These are phyloP conservation scores for Cynaeus angustus DNA, from an alignment of 2,888 invertebrate genomes.

Conservation along the genomic window DNA sequence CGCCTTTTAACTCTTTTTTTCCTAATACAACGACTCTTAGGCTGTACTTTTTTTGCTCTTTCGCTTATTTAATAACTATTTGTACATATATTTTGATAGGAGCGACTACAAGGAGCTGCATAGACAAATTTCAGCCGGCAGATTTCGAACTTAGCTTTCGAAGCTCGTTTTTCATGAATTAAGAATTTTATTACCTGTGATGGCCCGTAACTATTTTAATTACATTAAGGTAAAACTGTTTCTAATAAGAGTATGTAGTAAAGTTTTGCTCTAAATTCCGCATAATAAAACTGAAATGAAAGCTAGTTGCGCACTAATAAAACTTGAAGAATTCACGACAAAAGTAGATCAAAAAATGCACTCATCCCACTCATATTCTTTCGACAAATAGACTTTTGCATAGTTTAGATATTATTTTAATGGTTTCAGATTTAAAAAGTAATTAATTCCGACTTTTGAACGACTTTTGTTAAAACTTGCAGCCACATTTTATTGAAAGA, in stretches of 20 bases:
- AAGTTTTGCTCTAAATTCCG: neutral
- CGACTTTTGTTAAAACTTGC: neutral
- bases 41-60: too few species aligned
- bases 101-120: too few species aligned
- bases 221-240: neutral
- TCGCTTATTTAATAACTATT: too few species aligned
- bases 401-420: too few species aligned
- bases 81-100: too few species aligned
- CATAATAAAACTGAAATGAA: neutral
- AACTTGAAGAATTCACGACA: neutral
- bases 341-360: neutral
- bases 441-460: too few species aligned
- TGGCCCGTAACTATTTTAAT: neutral
- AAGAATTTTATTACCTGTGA: neutral
- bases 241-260: neutral
- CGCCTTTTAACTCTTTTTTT: too few species aligned
- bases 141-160: too few species aligned
- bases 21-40: too few species aligned
- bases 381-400: too few species aligned
- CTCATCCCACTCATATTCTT: neutral
- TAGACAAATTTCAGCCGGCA: too few species aligned
- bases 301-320: neutral
- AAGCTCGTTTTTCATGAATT: neutral
- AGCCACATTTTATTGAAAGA: conserved; percentile 4
- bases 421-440: too few species aligned